phyloP scores from a whole-genome alignment of 2,797 vertebrate species.

The Oryzias dopingdopingensis region DNA sequence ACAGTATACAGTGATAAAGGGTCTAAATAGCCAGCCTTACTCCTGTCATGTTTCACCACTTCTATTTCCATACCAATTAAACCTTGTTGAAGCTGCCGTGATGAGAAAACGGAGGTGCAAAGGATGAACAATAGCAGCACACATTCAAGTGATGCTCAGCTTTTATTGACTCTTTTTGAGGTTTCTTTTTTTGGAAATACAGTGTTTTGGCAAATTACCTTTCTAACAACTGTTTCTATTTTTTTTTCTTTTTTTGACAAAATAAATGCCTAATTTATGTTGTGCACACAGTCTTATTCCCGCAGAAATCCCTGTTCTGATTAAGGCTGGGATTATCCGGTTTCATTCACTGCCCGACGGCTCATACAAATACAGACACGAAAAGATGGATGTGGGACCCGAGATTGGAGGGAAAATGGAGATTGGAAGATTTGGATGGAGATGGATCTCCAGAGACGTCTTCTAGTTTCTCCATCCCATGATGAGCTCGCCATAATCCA shows the following conservation, averaged over 20 bases:
- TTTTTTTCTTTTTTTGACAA: not conserved
- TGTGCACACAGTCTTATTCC: slow-evolving; percentile 20
- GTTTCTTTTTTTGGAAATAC: slow-evolving; percentile 4
- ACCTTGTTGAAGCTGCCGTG: slow-evolving; percentile 61
- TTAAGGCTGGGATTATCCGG: slow-evolving; percentile 25
- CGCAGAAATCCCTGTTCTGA: slow-evolving; percentile 45
- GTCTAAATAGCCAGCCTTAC: slow-evolving; percentile 56
- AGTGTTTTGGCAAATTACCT: not conserved
- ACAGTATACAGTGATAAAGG: slow-evolving; percentile 70
- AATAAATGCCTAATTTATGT: slow-evolving; percentile 1
- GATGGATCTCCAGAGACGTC: slow-evolving; percentile 61
- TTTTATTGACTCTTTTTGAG: slow-evolving; percentile 24
- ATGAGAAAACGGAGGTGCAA: slow-evolving; percentile 68
- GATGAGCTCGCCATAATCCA: slow-evolving; percentile 72
- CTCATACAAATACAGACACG: slow-evolving; percentile 5
- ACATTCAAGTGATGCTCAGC: slow-evolving; percentile 31
- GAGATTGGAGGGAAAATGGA: slow-evolving; percentile 35
- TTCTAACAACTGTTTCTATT: not conserved
- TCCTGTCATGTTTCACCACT: slow-evolving; percentile 70
- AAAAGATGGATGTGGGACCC: slow-evolving; percentile 3
- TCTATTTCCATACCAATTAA: slow-evolving; percentile 76
- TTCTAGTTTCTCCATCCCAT: slow-evolving; percentile 12
- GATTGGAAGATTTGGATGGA: slow-evolving; percentile 41
- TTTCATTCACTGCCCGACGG: slow-evolving; percentile 1
- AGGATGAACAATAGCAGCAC: slow-evolving; percentile 48